Conservation (phyloP, 2,113 vertebrate species). For the Anhinga rufa region DNA sequence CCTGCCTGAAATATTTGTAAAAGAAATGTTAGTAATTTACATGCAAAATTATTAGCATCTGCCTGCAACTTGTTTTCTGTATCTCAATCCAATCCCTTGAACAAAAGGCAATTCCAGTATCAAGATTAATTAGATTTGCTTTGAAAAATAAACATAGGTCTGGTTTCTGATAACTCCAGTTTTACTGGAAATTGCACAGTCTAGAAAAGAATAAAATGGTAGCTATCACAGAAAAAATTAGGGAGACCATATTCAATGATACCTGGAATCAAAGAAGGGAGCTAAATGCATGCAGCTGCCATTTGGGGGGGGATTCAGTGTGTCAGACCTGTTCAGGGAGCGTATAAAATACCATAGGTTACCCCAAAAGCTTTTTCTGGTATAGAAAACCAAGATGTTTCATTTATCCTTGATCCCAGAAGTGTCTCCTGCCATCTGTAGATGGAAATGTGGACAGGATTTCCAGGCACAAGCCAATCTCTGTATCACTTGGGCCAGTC, state of each 20-base stretch:
- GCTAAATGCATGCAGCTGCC: not conserved
- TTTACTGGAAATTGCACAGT: not conserved
- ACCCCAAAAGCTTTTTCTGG: not conserved
- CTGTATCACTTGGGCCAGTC: not conserved
- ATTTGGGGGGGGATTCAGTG: not conserved
- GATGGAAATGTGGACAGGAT: not conserved
- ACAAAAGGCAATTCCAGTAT: constrained; percentile 14
- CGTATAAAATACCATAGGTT: rapidly evolving
- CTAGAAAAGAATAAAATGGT: not conserved
- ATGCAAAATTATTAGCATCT: not conserved
- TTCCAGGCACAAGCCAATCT: not conserved
- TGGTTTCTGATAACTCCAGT: not conserved
- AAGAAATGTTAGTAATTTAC: not conserved
- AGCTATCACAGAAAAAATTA: not conserved
- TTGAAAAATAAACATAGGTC: constrained; percentile 1
- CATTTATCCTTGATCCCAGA: not conserved
- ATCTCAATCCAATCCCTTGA: not conserved
- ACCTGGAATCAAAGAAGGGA: not conserved
- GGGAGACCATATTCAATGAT: not conserved
- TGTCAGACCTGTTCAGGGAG: not conserved
- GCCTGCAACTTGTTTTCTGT: not conserved
- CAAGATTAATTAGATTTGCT: constrained; percentile 15
- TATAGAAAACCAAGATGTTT: not conserved
- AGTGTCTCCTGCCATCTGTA: not conserved
- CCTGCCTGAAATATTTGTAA: not conserved